Base-by-base conservation (phyloP, 2,888 invertebrate species). In the Drosophila tripunctata region DNA sequence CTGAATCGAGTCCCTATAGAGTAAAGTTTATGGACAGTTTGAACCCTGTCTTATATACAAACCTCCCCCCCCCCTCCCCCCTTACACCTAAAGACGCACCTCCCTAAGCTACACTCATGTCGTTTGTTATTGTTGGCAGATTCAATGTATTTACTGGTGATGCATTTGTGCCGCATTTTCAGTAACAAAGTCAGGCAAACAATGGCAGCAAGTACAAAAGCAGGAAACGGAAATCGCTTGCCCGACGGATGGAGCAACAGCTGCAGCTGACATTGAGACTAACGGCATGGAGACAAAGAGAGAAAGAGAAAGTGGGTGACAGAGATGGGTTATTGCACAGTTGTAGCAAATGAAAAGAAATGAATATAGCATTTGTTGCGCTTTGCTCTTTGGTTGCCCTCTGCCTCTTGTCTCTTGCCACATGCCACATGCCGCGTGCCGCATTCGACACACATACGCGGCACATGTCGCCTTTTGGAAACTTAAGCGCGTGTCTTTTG, bases 171-270 rank as follows among this genome's bases (percentile, higher is more conserved):
- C 12, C 21, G 57, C 65, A 48, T 45, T 57, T 50, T 27, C 33
- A 19, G 10, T 4, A 22, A 35, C 21, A 47, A 45, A 45, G 48
- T 15, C 41, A 17, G 21, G 40, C 66, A 21, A 69, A 54, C 67
- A 71, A 65, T 40, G 36, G 44, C 27, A 14, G 10, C 30, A 27
- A 21, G 17, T 30, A 33, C 17, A n/a, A 21, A 27, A 41, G 17
- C 41, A 65, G 77, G 70, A 83, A 74, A 67, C 77, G 70, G 77
- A 86, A 77, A 69, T 77, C 47, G 65, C 60, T 61, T 24, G 44
- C 52, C 67, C 64, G 27, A 41, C 47, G 58, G 48, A 63, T 43
- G 30, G 38, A 55, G 48, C 77, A 77, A 58, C 76, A 68, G 66
- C 64, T 69, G 72, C 64, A 60, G 48, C 44, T 75, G 75, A 70